Conservation (phyloP, 2,888 invertebrate species). For the Caenorhabditis becei region DNA sequence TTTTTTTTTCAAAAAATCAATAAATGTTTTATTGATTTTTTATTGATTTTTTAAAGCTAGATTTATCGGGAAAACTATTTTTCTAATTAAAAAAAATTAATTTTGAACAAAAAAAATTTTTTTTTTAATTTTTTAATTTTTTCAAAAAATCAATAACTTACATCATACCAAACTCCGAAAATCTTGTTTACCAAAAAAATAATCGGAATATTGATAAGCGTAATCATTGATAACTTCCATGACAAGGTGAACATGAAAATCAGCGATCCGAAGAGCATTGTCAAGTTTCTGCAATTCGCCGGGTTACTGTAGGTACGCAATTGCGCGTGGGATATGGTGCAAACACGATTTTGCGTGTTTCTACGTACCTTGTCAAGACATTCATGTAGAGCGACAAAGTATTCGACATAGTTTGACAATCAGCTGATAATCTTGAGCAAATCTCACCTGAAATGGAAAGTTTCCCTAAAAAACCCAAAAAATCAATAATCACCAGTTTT, state of each 20-base stretch:
- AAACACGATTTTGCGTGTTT: too few species aligned
- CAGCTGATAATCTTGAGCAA: slow-evolving; percentile 83
- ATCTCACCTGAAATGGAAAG: slow-evolving; percentile 82
- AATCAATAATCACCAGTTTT: slow-evolving; percentile 84
- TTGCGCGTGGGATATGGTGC: too few species aligned
- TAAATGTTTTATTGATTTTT: too few species aligned
- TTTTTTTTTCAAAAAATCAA: too few species aligned
- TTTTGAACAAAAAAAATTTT: background rate
- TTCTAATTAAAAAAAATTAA: too few species aligned
- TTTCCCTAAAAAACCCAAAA: too few species aligned
- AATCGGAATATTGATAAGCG: slow-evolving; percentile 82
- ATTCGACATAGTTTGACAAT: slow-evolving; percentile 83
- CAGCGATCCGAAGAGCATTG: slow-evolving; percentile 82
- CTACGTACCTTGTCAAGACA: slow-evolving; percentile 78
- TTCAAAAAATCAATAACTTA: slow-evolving; percentile 74
- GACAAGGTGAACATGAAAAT: slow-evolving; percentile 83
- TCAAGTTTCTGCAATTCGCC: slow-evolving; percentile 81
- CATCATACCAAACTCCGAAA: slow-evolving; percentile 83
- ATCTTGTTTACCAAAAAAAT: slow-evolving; percentile 82
- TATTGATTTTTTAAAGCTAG: too few species aligned
- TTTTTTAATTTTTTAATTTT: background rate
- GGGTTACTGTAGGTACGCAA: too few species aligned
- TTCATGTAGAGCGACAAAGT: slow-evolving; percentile 83
- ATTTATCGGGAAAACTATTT: too few species aligned
- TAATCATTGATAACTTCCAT: slow-evolving; percentile 82